Percentiles rank a stretch among this genome's conserved stretches.
phyloP scores from a whole-genome alignment of 2,113 vertebrate species.

The Pholis gunnellus region DNA sequence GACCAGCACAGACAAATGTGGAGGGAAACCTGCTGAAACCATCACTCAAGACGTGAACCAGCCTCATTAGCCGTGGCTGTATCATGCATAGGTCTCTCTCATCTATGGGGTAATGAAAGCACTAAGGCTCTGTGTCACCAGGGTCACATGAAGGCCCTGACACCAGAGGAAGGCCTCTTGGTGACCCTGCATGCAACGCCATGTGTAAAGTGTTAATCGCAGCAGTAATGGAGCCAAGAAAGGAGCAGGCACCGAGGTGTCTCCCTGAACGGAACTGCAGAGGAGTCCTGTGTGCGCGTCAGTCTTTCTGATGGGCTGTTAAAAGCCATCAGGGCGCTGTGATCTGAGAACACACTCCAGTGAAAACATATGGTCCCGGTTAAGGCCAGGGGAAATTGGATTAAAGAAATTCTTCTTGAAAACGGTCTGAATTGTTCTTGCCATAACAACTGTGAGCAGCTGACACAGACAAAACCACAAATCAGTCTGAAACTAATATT shows the following conservation, averaged over 20 bases:
- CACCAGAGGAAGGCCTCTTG: slow-evolving; percentile 30
- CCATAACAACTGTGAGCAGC: slow-evolving; percentile 76
- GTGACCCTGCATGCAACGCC: slow-evolving; percentile 24
- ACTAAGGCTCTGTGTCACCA: slow-evolving; percentile 25
- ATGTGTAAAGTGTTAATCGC: slow-evolving; percentile 64
- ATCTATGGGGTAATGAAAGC: slow-evolving; percentile 24
- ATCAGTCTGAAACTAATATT: slow-evolving; percentile 80
- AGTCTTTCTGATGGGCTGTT: slow-evolving; percentile 75
- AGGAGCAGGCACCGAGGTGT: slow-evolving; percentile 44
- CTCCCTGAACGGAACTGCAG: slow-evolving; percentile 54
- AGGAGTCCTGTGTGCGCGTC: slow-evolving; percentile 48
- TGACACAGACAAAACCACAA: slow-evolving; percentile 80
- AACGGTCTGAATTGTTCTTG: slow-evolving; percentile 70
- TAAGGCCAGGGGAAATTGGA: slow-evolving; percentile 66
- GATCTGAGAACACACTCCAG: slow-evolving; percentile 61
- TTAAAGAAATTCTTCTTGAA: slow-evolving; percentile 79
- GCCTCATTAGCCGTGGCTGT: slow-evolving; percentile 21
- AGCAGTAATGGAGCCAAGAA: slow-evolving; percentile 35
- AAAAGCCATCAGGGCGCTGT: slow-evolving; percentile 63
- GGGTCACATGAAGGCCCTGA: slow-evolving; percentile 52
- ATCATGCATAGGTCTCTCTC: slow-evolving; percentile 47
- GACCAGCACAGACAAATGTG: slow-evolving; percentile 15
- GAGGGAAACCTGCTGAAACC: slow-evolving; percentile 48
- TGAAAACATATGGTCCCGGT: slow-evolving; percentile 77
- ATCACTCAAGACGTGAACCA: slow-evolving; percentile 37